Conservation (phyloP, 1,140 invertebrate genomes). For the Hesperophylax magnus region DNA sequence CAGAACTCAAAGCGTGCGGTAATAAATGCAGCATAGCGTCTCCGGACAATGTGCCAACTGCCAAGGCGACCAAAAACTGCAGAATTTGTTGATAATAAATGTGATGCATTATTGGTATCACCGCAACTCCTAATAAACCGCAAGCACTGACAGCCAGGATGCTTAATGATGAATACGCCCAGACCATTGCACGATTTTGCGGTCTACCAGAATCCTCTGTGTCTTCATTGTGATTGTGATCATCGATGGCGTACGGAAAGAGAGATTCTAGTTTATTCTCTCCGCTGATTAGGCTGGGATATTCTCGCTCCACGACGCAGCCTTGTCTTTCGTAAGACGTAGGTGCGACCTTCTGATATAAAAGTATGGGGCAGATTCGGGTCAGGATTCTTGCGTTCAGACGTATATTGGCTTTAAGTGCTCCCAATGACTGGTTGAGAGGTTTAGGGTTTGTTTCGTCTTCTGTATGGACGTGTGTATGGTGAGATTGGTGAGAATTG, state of each 20-base stretch:
- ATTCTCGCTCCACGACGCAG: constrained; percentile 69
- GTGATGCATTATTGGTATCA: constrained; percentile 92
- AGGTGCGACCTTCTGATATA: constrained; percentile 75
- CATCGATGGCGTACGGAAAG: constrained; percentile 26
- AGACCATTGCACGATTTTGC: constrained; percentile 74
- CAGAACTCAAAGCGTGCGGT: constrained; percentile 83
- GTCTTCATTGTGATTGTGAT: constrained; percentile 26
- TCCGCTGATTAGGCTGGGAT: constrained; percentile 56
- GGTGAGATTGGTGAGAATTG: constrained; percentile 61
- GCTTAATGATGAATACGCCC: constrained; percentile 85
- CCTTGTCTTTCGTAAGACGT: constrained; percentile 69
- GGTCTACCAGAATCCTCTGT: constrained; percentile 8
- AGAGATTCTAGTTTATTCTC: constrained; percentile 1
- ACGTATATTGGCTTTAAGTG: constrained; percentile 52
- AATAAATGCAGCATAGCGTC: constrained; percentile 94
- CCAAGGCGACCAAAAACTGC: constrained; percentile 92
- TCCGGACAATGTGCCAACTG: constrained; percentile 91
- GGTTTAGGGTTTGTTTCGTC: not conserved
- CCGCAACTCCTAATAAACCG: constrained; percentile 85
- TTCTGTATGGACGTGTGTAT: constrained; percentile 50
- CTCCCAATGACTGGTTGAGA: constrained; percentile 31
- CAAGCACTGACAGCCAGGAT: constrained; percentile 88
- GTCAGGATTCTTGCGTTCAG: constrained; percentile 66
- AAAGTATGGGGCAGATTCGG: constrained; percentile 75
- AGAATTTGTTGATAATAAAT: constrained; percentile 91